A percentile compares a stretch with the other conserved stretches of the same genome.
Evolutionary conservation across 2,113 vertebrate genomes (phyloP).

Genomic region (Myrmecophaga tridactyla): DNA sequence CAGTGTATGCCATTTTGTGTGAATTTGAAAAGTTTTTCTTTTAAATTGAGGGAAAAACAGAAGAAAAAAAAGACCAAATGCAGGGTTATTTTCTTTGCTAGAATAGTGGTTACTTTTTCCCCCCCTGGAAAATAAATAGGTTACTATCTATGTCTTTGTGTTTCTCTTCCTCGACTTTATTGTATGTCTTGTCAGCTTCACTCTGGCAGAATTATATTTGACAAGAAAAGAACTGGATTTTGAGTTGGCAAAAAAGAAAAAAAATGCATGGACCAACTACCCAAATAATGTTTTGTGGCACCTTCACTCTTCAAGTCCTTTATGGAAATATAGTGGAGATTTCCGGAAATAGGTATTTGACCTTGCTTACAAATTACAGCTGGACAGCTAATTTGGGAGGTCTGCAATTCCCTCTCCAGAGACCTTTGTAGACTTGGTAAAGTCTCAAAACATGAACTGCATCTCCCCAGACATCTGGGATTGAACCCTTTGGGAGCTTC

Average conservation of each 20-base stretch:
- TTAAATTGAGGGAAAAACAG: conserved; percentile 67
- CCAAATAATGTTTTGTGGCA: neutral
- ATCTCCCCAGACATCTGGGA: neutral
- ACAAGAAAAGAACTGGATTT: conserved; percentile 59
- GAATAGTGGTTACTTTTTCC: conserved; percentile 66
- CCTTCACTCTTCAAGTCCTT: neutral
- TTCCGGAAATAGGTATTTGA: conserved; percentile 36
- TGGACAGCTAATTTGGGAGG: neutral
- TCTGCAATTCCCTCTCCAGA: neutral
- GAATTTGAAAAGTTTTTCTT: conserved; percentile 75
- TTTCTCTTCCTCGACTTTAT: conserved; percentile 66
- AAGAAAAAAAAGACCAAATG: conserved; percentile 57
- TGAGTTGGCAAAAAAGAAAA: conserved; percentile 38
- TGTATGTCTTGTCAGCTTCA: conserved; percentile 66
- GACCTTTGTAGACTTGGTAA: neutral
- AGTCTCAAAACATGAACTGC: neutral
- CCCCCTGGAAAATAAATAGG: conserved; percentile 74
- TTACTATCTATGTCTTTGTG: conserved; percentile 70
- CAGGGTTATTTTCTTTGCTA: conserved; percentile 74
- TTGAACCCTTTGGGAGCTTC: neutral
- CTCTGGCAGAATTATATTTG: conserved; percentile 59
- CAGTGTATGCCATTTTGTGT: conserved; percentile 67
- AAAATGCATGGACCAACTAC: conserved; percentile 37
- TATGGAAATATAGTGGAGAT: neutral
- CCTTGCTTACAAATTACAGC: neutral